Base-by-base conservation (phyloP, 2,113 vertebrate species). In the Oreochromis tanganicae region DNA sequence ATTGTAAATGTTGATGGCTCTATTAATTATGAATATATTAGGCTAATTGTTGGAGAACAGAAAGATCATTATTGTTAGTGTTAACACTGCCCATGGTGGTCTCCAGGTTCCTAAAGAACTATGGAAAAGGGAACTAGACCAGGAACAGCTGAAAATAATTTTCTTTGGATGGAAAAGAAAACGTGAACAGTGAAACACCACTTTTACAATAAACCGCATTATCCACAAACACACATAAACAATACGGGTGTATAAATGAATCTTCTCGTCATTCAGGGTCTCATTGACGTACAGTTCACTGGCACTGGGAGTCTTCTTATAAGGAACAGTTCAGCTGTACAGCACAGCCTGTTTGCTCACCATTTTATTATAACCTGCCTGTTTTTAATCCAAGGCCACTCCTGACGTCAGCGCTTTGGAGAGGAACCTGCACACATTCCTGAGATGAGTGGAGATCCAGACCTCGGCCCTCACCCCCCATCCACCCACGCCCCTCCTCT, bases 391-490 rank as follows among this genome's bases (percentile, higher is more conserved):
- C 93, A 91, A 95, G 89, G 93, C 89, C 87, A 83, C 80, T 93
- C 19, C 91, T 94, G 93, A 94, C 93, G 88, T 95, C 91, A 92
- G 92, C 43, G 32, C 79, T 86, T 71, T 94, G 93, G 93, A 93
- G 87, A 89, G 81, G 84, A 92, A 93, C 85, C 88, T 84, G 83
- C 85, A 54, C n/a, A 29, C 91, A 94, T 95, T 95, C 94, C 94
- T 92, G 84, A 84, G 84, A 87, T 80, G 90, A 94, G 85, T 86
- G 90, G 84, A 75, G 81, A 82, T 89, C 93, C 93, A 94, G 91
- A 90, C 84, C 24, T 81, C 24, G 68, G 52, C 68, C 55, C 43
- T 29, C 71, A 10, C 2, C 43, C 75, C 66, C 21, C 1, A 55
- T 10, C 61, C 71, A 3, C 14, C 63, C 41, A 36, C 56, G 46